Base-by-base conservation (phyloP, 2,797 vertebrate species). In the Otolemur crassicaudatus region DNA sequence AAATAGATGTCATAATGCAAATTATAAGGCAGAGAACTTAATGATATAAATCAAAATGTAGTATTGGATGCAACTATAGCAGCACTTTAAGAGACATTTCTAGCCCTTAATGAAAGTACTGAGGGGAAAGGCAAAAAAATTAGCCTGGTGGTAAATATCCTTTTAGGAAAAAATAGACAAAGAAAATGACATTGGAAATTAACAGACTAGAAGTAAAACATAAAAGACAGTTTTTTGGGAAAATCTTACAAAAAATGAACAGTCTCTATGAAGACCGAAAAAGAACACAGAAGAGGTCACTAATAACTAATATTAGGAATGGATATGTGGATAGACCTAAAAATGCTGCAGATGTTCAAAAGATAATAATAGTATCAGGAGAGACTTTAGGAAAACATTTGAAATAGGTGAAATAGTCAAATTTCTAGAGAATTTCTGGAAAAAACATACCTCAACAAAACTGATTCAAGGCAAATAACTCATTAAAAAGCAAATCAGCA, bases 121-220 rank as follows among this genome's bases (percentile, higher is more conserved):
- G 8, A 22, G 25, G 14, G 1, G 6, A 61, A 72, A 27, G 3
- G 27, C 4, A 56, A 58, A 37, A 85, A 82, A 58, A 8, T 63
- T 87, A 79, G 79, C 14, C 1, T 79, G 3, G 13, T 20, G 14
- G 22, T 84, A 87, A 86, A 4, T 5, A 81, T 3, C 16, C 14
- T 61, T 37, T 43, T 46, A 88, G 65, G 29, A 75, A 94, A 94
- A 90, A 67, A 31, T 63, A 95, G 29, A 80, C 92, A 94, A 87
- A 80, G 22, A 53, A 96, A 88, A 73, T 60, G 53, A 34, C 72
- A 86, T 53, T 23, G 60, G 8, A 95, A 94, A 79, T 61, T 72
- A 83, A 83, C 49, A 3, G 27, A 88, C 61, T 34, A 67, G 43
- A 88, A 83, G 46, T 83, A 91, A 87, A 75, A 63, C 75, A 20